Evolutionary conservation across 2,888 invertebrate genomes (phyloP).

Genomic region (Heliconius sara): DNA sequence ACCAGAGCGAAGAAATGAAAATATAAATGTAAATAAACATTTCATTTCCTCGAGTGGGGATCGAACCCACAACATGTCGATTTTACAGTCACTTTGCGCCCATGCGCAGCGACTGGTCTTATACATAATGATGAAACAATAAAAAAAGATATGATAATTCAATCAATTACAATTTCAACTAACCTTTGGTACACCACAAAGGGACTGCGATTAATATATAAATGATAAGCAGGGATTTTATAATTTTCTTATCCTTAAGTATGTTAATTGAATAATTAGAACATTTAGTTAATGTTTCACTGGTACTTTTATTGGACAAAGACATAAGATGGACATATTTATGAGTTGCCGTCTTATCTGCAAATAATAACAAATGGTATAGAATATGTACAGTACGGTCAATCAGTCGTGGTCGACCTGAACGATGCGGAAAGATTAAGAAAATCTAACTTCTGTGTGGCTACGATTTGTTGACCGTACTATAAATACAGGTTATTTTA

Average conservation of each 20-base stretch:
- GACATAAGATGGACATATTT: not conserved
- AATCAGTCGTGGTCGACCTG: too few relatives aligned
- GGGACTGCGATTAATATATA: slow-evolving; percentile 67
- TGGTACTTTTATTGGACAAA: not conserved
- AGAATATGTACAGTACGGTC: too few relatives aligned
- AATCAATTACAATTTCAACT: not conserved
- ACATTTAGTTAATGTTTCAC: not conserved
- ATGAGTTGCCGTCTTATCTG: not conserved
- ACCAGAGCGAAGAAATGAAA: too few relatives aligned
- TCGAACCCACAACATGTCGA: too few relatives aligned
- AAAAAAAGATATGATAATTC: not conserved
- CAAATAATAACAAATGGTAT: not conserved
- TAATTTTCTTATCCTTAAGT: slow-evolving; percentile 48
- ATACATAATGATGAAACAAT: too few relatives aligned
- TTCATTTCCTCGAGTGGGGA: too few relatives aligned
- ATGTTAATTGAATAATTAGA: not conserved
- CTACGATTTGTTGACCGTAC: too few relatives aligned
- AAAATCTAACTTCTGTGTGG: too few relatives aligned
- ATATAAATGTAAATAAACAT: too few relatives aligned
- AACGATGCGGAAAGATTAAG: too few relatives aligned
- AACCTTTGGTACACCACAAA: slow-evolving; percentile 73
- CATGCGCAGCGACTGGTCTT: too few relatives aligned
- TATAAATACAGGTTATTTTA: not conserved
- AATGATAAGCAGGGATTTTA: slow-evolving; percentile 62
- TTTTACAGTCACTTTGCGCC: too few relatives aligned